Evolutionary conservation across 2,888 invertebrate genomes (phyloP), one percentile per base, ranked within the genome.

Genomic region (Plagiodera versicolora): DNA sequence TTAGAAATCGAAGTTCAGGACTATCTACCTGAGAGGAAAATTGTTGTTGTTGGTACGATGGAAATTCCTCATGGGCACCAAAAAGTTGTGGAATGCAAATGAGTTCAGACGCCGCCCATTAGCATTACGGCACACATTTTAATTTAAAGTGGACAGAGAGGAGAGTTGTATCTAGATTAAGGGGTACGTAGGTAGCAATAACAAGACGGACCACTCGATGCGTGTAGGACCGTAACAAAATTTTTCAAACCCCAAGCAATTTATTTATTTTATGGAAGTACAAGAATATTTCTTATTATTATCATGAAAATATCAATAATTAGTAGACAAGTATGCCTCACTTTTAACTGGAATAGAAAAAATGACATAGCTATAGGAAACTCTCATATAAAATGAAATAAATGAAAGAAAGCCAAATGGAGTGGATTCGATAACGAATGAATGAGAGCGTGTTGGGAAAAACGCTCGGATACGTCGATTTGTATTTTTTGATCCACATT

Each of bases 121-220:
- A 53, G 24, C 53, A 53, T 53, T 53, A 53, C 53, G 53, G 53
- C 53, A 53, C 53, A 53, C 53, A 62, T 62, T 62, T 62, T 62
- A 62, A 62, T 62, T 62, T 62, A 62, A 58, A 62, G 58, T 58
- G 58, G 62, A 62, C 58, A 52, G 58, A 56, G 51, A 62, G 60
- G 56, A 56, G 51, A 62, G 60, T 63, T 60, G 63, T 63, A 67
- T 69, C 69, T 65, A 68, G 69, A 69, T 71, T 71, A 69, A 68
- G 64, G 67, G 69, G 68, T 67, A 65, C 67, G 69, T 69, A 69
- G 69, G 68, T 61, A 69, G 70, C 65, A 68, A 68, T 62, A 62
- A 62, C 68, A 65, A 69, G 67, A 64, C 61, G 66, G 62, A 57
- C 59, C 57, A 61, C 63, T 58, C 47, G 53, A 47, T 58, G 63